A percentile compares a stretch with the other conserved stretches of the same genome.
These are phyloP conservation scores for Erithacus rubecula DNA, from an alignment of 2,797 vertebrate genomes.

Conservation along the genomic window DNA sequence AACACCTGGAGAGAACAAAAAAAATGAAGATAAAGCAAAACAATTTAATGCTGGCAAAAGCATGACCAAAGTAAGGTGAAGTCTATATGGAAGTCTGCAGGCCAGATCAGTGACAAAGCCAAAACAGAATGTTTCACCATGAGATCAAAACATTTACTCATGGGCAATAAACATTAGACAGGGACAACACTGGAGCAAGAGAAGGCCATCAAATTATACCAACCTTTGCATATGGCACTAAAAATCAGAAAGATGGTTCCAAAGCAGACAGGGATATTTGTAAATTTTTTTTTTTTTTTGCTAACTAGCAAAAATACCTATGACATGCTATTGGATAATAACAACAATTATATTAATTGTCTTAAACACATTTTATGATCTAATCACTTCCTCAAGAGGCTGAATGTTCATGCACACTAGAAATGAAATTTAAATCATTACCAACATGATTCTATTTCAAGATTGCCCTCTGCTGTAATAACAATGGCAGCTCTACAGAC, in stretches of 20 bases:
- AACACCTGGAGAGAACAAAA: constrained; percentile 84
- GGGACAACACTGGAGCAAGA: background rate
- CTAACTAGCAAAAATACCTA: background rate
- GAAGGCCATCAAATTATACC: background rate
- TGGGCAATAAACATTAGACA: background rate
- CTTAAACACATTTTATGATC: background rate
- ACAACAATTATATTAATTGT: background rate
- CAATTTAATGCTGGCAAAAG: background rate
- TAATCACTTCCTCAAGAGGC: constrained; percentile 12
- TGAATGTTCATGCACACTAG: background rate
- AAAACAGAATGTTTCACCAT: background rate
- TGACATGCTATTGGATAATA: background rate
- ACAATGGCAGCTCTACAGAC: background rate
- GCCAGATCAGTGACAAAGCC: background rate
- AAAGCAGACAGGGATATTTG: background rate
- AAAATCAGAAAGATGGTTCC: background rate
- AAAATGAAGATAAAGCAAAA: constrained; percentile 3
- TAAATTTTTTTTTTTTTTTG: background rate
- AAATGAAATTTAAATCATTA: constrained; percentile 18
- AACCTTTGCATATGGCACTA: background rate
- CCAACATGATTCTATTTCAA: constrained; percentile 21
- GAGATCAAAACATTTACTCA: background rate
- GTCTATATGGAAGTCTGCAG: background rate
- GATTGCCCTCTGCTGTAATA: constrained; percentile 38
- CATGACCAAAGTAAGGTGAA: background rate